Base-by-base conservation (phyloP, 2,113 vertebrate genomes). In the Myotis davidii region DNA sequence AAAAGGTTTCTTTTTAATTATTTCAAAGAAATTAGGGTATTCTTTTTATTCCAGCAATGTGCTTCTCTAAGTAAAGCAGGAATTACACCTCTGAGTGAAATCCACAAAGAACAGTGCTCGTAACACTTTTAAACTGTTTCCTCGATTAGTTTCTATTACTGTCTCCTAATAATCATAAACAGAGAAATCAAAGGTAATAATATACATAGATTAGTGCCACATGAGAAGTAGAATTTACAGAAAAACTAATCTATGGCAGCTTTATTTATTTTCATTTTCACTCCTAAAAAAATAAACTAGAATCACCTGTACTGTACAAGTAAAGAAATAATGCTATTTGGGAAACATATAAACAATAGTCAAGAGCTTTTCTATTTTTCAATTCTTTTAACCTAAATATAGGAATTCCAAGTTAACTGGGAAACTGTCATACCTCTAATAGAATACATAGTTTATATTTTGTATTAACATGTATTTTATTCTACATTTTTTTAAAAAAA, bases 181-280 rank as follows among this genome's bases (percentile, higher is more conserved):
- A 82, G 85, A 79, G 23, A 85, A 64, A 70, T 89, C 52, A 88
- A 94, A 85, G 39, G 32, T 81, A 77, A 82, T 59, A 64, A 82
- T 48, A 78, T 39, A 64, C 59, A 76, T 91, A 32, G 59, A 72
- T 89, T 79, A 91, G 12, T 90, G 50, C 85, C 81, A 95, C 37
- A 89, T 25, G 48, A 96, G n/a, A 96, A 56, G 70, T 2, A 92
- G 56, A 86, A 89, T 88, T 90, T 94, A 65, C 39, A 83, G 88
- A 74, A 96, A 96, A 96, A 88, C 14, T 90, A 88, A 94, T n/a
- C 37, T 45, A 85, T 67, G 85, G 50, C 54, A 86, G 37, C 74
- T 97, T 96, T 96, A 95, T 93, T 96, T 94, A 94, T 91, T 83
- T 93, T 97, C 70, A 95, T 94, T 95, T 94, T 92, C 61, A 94